phyloP scores from a whole-genome alignment of 2,797 vertebrate species.

The Tenualosa thibaudeaui region DNA sequence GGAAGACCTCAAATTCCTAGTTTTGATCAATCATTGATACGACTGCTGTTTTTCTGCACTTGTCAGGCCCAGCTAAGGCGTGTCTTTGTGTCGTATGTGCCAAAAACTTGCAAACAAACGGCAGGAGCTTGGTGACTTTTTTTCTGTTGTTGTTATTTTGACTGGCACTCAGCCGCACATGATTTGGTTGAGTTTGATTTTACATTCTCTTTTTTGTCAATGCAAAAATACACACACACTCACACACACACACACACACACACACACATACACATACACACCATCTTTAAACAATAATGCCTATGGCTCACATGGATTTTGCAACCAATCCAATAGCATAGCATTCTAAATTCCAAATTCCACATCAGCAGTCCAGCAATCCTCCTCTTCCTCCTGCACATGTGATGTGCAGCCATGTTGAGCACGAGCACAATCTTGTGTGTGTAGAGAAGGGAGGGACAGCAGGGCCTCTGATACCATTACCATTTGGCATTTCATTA shows the following conservation, averaged over 20 bases:
- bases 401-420: not conserved
- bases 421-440: not conserved
- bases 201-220: not conserved
- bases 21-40: slow-evolving; percentile 16
- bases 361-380: not conserved
- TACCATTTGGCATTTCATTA: not conserved
- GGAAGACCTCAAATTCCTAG: not conserved
- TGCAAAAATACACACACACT: not conserved
- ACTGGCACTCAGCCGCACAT: not conserved
- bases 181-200: not conserved
- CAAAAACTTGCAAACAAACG: slow-evolving; percentile 7
- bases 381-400: not conserved
- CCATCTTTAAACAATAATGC: no score
- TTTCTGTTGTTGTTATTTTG: slow-evolving; percentile 1
- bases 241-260: not conserved
- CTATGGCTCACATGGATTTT: no score
- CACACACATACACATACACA: no score
- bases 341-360: not conserved
- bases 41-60: not conserved
- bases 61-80: not conserved
- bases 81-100: not conserved
- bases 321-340: no score
- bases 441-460: not conserved
- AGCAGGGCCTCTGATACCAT: not conserved
- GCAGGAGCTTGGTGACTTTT: not conserved